These are phyloP conservation scores for Cyrtodaria siliqua DNA, from an alignment of 2,888 invertebrate genomes.

Conservation along the genomic window DNA sequence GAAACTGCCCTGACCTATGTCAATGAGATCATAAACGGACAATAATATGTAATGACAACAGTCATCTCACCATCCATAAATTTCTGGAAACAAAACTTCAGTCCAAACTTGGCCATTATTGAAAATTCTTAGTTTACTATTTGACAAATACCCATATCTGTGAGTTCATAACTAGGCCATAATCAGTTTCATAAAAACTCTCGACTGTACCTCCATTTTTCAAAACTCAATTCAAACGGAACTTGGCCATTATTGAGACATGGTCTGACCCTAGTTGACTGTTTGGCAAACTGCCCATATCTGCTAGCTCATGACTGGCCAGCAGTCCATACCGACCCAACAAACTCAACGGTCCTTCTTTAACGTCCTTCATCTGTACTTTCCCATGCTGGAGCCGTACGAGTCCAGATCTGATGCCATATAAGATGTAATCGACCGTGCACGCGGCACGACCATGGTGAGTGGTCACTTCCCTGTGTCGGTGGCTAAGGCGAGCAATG, in stretches of 20 bases:
- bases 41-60: too few species aligned
- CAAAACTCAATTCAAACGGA: conserved; percentile 28
- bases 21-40: too few species aligned
- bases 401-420: conserved; percentile 82
- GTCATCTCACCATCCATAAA: too few species aligned
- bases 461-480: conserved; percentile 90
- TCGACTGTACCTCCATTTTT: too few species aligned
- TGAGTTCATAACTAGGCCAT: too few species aligned
- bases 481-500: conserved; percentile 75
- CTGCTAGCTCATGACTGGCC: conserved; percentile 88
- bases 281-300: conserved; percentile 91
- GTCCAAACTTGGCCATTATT: too few species aligned
- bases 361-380: conserved; percentile 43
- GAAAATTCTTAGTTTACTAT: too few species aligned
- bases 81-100: too few species aligned
- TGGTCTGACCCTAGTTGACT: conserved; percentile 81
- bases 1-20: too few species aligned
- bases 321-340: conserved; percentile 90
- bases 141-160: too few species aligned
- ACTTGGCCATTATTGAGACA: conserved; percentile 78
- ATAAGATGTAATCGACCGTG: conserved; percentile 96
- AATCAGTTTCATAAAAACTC: too few species aligned
- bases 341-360: conserved; percentile 88
- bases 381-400: conserved; percentile 35
- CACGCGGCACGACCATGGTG: conserved; percentile 91